Evolutionary conservation across 1,140 invertebrate genomes (phyloP).

Genomic region (Stegodyphus dumicola): DNA sequence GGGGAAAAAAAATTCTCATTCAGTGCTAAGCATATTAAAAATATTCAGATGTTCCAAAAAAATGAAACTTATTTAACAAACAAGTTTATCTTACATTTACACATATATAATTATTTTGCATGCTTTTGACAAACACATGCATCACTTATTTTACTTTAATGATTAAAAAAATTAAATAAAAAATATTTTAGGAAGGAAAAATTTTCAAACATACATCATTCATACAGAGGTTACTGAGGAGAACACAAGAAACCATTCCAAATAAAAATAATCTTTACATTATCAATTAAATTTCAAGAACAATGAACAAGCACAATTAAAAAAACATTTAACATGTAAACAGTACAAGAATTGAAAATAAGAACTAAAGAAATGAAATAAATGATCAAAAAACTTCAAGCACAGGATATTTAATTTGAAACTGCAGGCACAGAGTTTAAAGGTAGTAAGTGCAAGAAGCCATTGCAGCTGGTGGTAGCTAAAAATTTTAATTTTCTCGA

Average conservation of each 20-base stretch:
- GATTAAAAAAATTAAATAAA: conserved; percentile 23
- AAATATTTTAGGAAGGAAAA: background rate
- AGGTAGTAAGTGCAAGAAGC: conserved; percentile 59
- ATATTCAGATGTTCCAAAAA: too few species aligned
- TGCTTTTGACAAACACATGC: background rate
- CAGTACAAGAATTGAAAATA: background rate
- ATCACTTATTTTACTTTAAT: conserved; percentile 6
- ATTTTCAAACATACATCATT: too few species aligned
- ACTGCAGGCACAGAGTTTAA: conserved; percentile 53
- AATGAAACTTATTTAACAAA: too few species aligned
- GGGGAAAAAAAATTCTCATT: too few species aligned
- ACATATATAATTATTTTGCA: background rate
- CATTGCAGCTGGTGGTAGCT: conserved; percentile 20
- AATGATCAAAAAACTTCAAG: conserved; percentile 59
- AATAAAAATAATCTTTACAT: too few species aligned
- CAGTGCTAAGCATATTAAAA: too few species aligned
- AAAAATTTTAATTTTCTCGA: too few species aligned
- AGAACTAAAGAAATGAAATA: conserved; percentile 32
- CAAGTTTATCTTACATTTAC: too few species aligned
- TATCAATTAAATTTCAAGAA: too few species aligned
- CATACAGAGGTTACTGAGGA: too few species aligned
- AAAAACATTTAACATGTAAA: background rate
- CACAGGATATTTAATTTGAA: conserved; percentile 57
- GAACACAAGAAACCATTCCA: too few species aligned
- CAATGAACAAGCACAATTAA: background rate